A percentile compares a stretch with the other conserved stretches of the same genome.
phyloP scores from a whole-genome alignment of 2,888 invertebrate species.

The Drosophila sordidapex region DNA sequence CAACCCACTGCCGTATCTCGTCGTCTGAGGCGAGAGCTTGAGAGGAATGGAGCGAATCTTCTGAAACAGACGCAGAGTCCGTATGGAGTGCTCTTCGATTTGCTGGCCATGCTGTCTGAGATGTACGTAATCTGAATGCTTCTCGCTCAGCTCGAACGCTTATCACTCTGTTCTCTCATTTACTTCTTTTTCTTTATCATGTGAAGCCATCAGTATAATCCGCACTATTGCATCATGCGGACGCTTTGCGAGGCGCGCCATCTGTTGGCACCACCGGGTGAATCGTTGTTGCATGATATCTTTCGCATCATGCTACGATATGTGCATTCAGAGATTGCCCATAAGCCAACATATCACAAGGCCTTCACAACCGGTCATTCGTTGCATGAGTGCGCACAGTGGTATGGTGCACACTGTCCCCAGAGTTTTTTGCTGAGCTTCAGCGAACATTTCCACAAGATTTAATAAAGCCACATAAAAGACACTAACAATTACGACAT shows the following conservation, averaged over 20 bases:
- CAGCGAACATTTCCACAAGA: constrained; percentile 59
- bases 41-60: constrained; percentile 42
- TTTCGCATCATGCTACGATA: constrained; percentile 88
- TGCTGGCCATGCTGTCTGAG: constrained; percentile 52
- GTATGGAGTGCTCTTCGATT: constrained; percentile 64
- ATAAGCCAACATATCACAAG: constrained; percentile 59
- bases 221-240: constrained; percentile 87
- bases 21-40: constrained; percentile 56
- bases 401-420: constrained; percentile 81
- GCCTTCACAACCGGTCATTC: constrained; percentile 68
- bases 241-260: constrained; percentile 89
- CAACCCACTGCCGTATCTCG: constrained; percentile 34
- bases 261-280: constrained; percentile 87
- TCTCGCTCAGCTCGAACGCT: neutral
- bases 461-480: constrained; percentile 46
- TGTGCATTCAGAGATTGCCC: constrained; percentile 77
- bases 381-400: constrained; percentile 72
- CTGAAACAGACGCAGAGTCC: constrained; percentile 47
- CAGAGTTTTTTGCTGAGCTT: constrained; percentile 80
- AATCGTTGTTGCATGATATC: constrained; percentile 89
- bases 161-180: neutral
- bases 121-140: constrained; percentile 45
- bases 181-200: neutral
- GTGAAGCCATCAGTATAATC: constrained; percentile 72
- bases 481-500: constrained; percentile 12